A percentile compares a stretch with the other conserved stretches of the same genome.
Evolutionary conservation across 2,888 invertebrate genomes (phyloP).

Genomic region (Acleris cristana): DNA sequence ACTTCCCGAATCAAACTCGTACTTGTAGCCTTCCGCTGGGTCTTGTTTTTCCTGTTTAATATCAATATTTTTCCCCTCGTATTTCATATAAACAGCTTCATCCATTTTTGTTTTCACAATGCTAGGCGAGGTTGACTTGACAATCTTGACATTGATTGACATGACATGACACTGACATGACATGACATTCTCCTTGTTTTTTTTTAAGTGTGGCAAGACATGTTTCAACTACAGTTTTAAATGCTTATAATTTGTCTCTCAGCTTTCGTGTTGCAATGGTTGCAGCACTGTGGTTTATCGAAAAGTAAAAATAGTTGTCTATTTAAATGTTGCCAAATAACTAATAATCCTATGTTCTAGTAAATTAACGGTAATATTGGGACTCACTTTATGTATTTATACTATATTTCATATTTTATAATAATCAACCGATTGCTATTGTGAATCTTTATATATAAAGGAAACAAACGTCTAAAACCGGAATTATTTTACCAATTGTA

Average conservation of each 20-base stretch:
- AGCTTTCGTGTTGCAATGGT: too few species aligned
- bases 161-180: not conserved
- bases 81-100: constrained; percentile 70
- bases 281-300: too few species aligned
- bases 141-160: not conserved
- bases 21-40: constrained; percentile 72
- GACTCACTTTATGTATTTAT: too few species aligned
- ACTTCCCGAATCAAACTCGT: constrained; percentile 80
- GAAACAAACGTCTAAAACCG: too few species aligned
- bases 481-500: too few species aligned
- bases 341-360: too few species aligned
- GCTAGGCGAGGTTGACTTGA: not conserved
- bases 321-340: too few species aligned
- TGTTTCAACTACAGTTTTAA: constrained; percentile 9
- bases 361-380: too few species aligned
- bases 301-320: too few species aligned
- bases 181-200: constrained; percentile 7
- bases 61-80: constrained; percentile 75
- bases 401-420: too few species aligned
- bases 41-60: constrained; percentile 77
- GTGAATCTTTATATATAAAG: too few species aligned
- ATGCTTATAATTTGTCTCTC: not conserved
- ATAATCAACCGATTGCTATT: too few species aligned
- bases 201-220: not conserved
- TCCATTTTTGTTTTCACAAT: constrained; percentile 60